These are phyloP conservation scores for Carassius carassius DNA, from an alignment of 2,113 vertebrate species.

Conservation along the genomic window DNA sequence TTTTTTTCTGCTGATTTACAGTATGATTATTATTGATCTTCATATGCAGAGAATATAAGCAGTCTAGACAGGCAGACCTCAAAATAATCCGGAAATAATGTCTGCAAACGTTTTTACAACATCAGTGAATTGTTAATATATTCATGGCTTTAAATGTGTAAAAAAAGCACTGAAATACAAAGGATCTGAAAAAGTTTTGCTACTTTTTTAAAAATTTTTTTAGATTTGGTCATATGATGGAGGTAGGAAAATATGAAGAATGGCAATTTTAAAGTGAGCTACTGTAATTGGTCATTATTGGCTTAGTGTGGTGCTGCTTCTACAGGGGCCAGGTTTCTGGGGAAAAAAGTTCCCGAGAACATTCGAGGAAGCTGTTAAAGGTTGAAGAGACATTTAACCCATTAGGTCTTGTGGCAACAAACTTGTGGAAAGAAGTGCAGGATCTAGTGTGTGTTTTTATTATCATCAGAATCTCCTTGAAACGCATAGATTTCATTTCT, in stretches of 20 bases:
- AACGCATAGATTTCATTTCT: neutral
- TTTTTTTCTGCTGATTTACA: neutral
- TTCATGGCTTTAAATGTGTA: neutral
- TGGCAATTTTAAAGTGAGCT: neutral
- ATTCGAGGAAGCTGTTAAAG: neutral
- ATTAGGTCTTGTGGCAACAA: neutral
- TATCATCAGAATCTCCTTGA: neutral
- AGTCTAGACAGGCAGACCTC: neutral
- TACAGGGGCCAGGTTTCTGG: neutral
- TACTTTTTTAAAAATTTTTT: neutral
- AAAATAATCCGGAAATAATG: constrained; percentile 24
- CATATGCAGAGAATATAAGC: neutral
- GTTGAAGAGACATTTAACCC: neutral
- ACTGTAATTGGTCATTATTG: neutral
- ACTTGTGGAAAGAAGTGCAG: neutral
- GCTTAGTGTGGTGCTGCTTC: neutral
- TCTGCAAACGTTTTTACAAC: neutral
- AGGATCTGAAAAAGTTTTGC: neutral
- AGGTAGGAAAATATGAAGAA: neutral
- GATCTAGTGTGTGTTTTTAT: neutral
- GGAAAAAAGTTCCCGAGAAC: neutral
- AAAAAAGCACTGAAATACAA: neutral
- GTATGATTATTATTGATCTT: neutral
- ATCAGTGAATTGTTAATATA: neutral
- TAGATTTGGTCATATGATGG: neutral